Evolutionary conservation across 2,888 invertebrate genomes (phyloP).

Genomic region (Andrena fulva): DNA sequence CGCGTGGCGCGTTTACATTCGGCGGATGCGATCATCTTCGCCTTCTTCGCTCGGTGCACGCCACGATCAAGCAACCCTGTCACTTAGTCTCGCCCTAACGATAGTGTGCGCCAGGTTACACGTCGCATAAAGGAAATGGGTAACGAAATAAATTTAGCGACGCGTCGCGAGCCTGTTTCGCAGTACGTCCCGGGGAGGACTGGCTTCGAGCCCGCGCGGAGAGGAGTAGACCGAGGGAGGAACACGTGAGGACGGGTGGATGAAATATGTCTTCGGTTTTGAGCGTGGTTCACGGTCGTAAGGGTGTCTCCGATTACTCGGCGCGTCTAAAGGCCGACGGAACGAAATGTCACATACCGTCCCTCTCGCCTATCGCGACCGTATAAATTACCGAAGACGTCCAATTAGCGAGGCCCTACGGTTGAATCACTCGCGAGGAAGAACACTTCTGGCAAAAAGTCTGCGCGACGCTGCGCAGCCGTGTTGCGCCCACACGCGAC

Average conservation of each 20-base stretch:
- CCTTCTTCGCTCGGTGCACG: no score
- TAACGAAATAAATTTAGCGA: conserved; percentile 46
- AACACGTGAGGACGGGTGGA: conserved; percentile 31
- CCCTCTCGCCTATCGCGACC: conserved; percentile 54
- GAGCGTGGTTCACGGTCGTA: conserved; percentile 33
- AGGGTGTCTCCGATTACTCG: conserved; percentile 40
- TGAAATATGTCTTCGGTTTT: conserved; percentile 48
- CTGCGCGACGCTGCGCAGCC: background rate
- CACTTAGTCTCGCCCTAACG: conserved; percentile 16
- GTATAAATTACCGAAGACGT: conserved; percentile 72
- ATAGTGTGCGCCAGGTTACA: conserved; percentile 16
- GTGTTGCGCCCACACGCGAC: conserved; percentile 24
- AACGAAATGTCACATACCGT: conserved; percentile 36
- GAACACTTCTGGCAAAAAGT: conserved; percentile 8
- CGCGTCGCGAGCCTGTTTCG: conserved; percentile 6
- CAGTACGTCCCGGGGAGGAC: background rate
- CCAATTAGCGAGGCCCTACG: conserved; percentile 72
- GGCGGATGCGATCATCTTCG: no score
- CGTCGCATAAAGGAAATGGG: conserved; percentile 20
- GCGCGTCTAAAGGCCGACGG: conserved; percentile 26
- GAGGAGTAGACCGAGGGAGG: background rate
- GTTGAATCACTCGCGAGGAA: conserved; percentile 49
- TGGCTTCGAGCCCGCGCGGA: background rate
- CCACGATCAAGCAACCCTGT: conserved; percentile 4
- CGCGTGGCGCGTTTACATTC: no score